Evolutionary conservation across 1,140 invertebrate genomes (phyloP), one percentile per base, ranked within the genome.

Genomic region (Diorhabda carinulata): DNA sequence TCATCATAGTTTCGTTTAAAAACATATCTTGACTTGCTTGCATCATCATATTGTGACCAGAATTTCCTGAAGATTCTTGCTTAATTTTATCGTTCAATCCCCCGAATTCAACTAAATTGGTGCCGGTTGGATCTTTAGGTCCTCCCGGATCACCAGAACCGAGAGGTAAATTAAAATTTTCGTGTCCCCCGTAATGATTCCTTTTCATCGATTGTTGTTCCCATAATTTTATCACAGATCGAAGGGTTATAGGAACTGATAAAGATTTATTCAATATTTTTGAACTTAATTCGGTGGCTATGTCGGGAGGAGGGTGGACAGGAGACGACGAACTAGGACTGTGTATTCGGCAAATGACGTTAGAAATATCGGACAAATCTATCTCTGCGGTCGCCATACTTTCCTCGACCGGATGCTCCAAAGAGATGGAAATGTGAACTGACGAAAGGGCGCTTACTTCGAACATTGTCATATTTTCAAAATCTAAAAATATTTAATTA

Each of bases 391-490:
- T 97, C 0, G 95, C 92, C 87, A 98, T 90, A 68, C 91, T 92
- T 79, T 97, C 94, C 77, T 97, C 92, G 43, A 92, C 84, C 0
- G 96, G 96, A 84, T 98, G 95, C 80, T 98, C 95, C 80, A 98
- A 88, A 44, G 92, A 92, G 3, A 98, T 88, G 9, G 91, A 92
- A 64, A 98, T 89, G 79, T 95, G 93, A 66, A 94, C 90, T 84
- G 91, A 92, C 1, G 94, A 95, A 3, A 96, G 82, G 4, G 95
- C 92, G 73, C 90, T 95, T 71, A 98, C 88, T 84, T 98, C 96
- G 79, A 98, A 91, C 84, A 97, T 95, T 3, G 93, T 87, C 45
- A 91, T 88, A 70, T 87, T 90, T 71, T 94, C 92, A 40, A 91
- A 81, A 78, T 94, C 92, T 82, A 71, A 71, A 67, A 61, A 62